Evolutionary conservation across 1,140 invertebrate species (phyloP), one percentile per base, ranked within the genome.

Genomic region (Papilio glaucus): DNA sequence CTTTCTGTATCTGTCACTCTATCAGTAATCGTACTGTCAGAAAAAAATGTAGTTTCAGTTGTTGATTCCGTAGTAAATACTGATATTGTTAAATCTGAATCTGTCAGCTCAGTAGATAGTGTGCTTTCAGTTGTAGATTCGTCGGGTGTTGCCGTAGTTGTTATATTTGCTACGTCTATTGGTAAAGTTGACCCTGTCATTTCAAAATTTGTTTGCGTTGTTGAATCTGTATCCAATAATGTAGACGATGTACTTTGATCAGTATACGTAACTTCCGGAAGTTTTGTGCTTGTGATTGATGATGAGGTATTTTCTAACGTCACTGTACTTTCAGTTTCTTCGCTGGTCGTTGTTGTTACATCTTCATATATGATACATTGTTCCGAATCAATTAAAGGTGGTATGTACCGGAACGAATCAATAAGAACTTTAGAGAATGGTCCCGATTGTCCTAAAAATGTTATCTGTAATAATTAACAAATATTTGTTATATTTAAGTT

Each of bases 401-500:
- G 71, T 9, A 80, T 71, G 24, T 81, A 83, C 7, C 84, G 77
- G 37, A 84, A 81, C 39, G 84, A 84, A 72, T 86, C 84, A 7
- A 86, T 60, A 29, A 86, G 57, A 9, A 86, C 62, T 37, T 62
- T 70, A n/a, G 84, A 80, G 3, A 60, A 68, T 1, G 63, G 53
- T 15, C 71, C 72, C 63, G 71, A 74, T 38, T 74, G 57, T 61
- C 81, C 83, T 29, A 83, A 61, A 15, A 85, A 62, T 13, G 76
- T 67, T 33, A 85, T 62, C 83, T 85, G 77, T 53, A 79, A 81
- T 41, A 42, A 26, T 37, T 33, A 72, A 38, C 8, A 57, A 57
- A 12, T 61, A 21, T n/a, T 67, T 33, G 38, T 72, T 68, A 8
- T 29, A 45, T 24, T 18, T 12, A 1, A n/a, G 18, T 45, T n/a